A percentile compares a stretch with the other conserved stretches of the same genome.
phyloP scores from a whole-genome alignment of 2,797 vertebrate genomes.

The Odontamblyopus lacepedii region DNA sequence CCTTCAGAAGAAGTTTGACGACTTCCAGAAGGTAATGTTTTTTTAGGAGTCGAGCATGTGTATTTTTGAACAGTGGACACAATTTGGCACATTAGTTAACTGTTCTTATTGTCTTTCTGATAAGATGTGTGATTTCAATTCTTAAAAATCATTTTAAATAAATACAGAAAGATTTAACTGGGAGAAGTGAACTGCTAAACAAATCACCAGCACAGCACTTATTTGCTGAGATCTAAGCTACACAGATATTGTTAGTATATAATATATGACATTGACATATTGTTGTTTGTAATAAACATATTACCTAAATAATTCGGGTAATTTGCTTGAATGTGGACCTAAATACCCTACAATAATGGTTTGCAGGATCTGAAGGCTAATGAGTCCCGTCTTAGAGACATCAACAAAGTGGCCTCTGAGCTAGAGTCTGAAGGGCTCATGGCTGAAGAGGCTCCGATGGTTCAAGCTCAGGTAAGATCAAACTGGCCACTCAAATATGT shows the following conservation, averaged over 20 bases:
- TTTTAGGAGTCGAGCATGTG: neutral
- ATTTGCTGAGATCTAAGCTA: neutral
- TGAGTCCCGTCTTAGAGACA: slow-evolving; percentile 96
- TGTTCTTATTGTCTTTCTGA: too few relatives aligned
- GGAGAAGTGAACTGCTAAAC: neutral
- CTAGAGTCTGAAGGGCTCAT: slow-evolving; percentile 98
- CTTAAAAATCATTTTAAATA: too few relatives aligned
- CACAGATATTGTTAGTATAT: neutral
- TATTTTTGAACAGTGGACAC: too few relatives aligned
- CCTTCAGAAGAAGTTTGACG: slow-evolving; percentile 98
- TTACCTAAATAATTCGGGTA: neutral
- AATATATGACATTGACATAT: neutral
- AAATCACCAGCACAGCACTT: neutral
- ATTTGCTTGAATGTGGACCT: neutral
- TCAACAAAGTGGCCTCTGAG: slow-evolving; percentile 96
- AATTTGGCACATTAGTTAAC: too few relatives aligned
- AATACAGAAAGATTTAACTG: too few relatives aligned
- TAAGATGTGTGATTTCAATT: too few relatives aligned
- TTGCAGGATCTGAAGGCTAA: slow-evolving; percentile 95
- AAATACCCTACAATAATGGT: neutral
- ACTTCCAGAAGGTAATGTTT: slow-evolving; percentile 93
- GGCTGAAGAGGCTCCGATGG: slow-evolving; percentile 91
- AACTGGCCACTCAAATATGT: neutral
- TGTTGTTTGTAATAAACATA: neutral
- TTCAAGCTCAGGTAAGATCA: slow-evolving; percentile 76